Conservation (phyloP, 2,113 vertebrate species). For the Salminus brasiliensis region DNA sequence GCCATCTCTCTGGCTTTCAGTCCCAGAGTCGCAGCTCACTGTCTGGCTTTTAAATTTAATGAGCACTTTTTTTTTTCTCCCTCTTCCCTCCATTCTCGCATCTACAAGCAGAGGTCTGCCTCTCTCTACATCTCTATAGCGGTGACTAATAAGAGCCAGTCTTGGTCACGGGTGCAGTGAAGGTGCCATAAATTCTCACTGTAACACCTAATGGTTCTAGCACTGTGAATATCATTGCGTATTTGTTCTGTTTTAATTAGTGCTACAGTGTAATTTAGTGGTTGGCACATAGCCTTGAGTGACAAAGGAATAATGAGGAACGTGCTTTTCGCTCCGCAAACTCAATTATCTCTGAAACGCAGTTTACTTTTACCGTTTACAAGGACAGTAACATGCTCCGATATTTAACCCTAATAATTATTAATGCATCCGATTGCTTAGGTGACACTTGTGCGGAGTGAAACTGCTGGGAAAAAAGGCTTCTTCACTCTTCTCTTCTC, state of each 20-base stretch:
- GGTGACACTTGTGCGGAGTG: neutral
- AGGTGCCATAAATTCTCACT: constrained; percentile 30
- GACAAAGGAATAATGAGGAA: constrained; percentile 5
- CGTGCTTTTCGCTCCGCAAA: neutral
- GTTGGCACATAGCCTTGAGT: constrained; percentile 24
- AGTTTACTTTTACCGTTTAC: constrained; percentile 1
- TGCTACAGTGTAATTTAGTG: constrained; percentile 40
- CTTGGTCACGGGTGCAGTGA: constrained; percentile 1
- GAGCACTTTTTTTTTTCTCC: constrained; percentile 53
- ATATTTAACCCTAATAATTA: neutral
- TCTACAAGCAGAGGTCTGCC: neutral
- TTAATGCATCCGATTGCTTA: neutral
- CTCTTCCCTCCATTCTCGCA: constrained; percentile 49
- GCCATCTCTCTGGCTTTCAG: neutral
- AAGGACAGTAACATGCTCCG: neutral
- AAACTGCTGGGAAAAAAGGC: neutral
- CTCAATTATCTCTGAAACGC: neutral
- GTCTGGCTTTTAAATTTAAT: constrained; percentile 52
- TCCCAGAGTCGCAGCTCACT: neutral
- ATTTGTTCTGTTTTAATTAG: constrained; percentile 37
- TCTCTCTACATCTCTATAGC: neutral
- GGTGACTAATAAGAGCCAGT: constrained; percentile 23
- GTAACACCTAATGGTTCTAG: constrained; percentile 10
- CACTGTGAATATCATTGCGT: constrained; percentile 38
- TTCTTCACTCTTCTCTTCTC: too few species aligned